These are phyloP conservation scores for Melangyna quadrimaculata DNA, from an alignment of 2,888 invertebrate species.

Conservation along the genomic window DNA sequence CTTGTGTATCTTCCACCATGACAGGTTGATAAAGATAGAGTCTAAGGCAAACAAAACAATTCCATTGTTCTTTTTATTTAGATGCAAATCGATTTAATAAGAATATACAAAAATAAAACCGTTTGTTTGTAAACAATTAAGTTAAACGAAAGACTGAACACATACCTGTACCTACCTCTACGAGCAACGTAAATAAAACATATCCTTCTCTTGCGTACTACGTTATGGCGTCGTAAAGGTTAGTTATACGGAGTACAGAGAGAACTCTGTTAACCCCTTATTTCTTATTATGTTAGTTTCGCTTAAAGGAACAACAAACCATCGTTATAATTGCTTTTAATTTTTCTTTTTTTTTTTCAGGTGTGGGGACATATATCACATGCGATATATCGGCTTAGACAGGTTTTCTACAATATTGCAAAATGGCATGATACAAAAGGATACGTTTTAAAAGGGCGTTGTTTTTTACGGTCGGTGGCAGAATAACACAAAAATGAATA, in stretches of 20 bases:
- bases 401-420: background rate
- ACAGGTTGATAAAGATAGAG: background rate
- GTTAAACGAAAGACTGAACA: background rate
- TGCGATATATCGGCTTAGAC: background rate
- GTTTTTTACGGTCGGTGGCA: background rate
- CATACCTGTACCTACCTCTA: no score
- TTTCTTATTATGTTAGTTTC: no score
- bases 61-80: background rate
- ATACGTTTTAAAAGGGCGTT: constrained; percentile 34
- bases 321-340: constrained; percentile 8
- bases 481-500: constrained; percentile 12
- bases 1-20: background rate
- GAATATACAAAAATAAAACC: background rate
- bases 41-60: background rate
- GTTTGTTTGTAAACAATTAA: constrained; percentile 40
- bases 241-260: background rate
- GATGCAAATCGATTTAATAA: background rate
- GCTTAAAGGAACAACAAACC: constrained; percentile 1
- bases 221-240: background rate
- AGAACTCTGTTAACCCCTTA: constrained; percentile 16
- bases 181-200: background rate
- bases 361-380: background rate
- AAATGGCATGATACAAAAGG: constrained; percentile 33
- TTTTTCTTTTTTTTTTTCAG: background rate
- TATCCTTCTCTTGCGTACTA: constrained; percentile 10